Evolutionary conservation across 2,113 vertebrate species (phyloP).

Genomic region (Lethenteron camtschaticum): DNA sequence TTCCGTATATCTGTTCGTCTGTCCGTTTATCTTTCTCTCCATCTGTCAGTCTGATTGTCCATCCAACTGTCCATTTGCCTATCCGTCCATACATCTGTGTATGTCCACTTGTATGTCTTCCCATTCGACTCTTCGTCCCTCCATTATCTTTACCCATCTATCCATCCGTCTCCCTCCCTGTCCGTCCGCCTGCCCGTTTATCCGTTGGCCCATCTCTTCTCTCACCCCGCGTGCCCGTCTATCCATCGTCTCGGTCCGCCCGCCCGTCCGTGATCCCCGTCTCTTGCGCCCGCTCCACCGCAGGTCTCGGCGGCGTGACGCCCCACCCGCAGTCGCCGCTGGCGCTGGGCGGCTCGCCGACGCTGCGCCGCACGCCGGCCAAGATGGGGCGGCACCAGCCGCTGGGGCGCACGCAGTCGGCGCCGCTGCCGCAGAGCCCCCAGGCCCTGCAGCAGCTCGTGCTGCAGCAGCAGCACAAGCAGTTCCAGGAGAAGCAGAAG

Average conservation of each 20-base stretch:
- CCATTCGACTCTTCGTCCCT: not conserved
- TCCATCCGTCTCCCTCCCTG: not conserved
- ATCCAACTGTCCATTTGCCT: not conserved
- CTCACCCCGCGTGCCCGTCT: not conserved
- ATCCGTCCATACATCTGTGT: not conserved
- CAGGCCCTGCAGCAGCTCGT: constrained; percentile 90
- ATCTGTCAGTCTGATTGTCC: too few species aligned
- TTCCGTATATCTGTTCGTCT: too few species aligned
- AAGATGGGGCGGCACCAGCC: constrained; percentile 83
- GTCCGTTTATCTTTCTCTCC: too few species aligned
- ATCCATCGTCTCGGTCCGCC: not conserved
- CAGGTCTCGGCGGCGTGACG: not conserved
- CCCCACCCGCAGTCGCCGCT: not conserved
- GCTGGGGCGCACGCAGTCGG: constrained; percentile 77
- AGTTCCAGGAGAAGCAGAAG: constrained; percentile 92
- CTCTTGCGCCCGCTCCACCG: not conserved
- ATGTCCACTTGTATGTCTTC: not conserved
- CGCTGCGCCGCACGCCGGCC: constrained; percentile 18
- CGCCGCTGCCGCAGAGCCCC: constrained; percentile 71
- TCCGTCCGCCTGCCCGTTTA: not conserved
- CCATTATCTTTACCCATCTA: not conserved
- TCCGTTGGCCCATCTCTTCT: not conserved
- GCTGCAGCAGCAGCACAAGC: constrained; percentile 95
- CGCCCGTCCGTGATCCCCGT: not conserved
- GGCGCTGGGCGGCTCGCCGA: not conserved